Percentiles rank a stretch among this genome's conserved stretches.
These are phyloP conservation scores for Aporrectodea caliginosa DNA, from an alignment of 1,140 invertebrate species.

Conservation along the genomic window DNA sequence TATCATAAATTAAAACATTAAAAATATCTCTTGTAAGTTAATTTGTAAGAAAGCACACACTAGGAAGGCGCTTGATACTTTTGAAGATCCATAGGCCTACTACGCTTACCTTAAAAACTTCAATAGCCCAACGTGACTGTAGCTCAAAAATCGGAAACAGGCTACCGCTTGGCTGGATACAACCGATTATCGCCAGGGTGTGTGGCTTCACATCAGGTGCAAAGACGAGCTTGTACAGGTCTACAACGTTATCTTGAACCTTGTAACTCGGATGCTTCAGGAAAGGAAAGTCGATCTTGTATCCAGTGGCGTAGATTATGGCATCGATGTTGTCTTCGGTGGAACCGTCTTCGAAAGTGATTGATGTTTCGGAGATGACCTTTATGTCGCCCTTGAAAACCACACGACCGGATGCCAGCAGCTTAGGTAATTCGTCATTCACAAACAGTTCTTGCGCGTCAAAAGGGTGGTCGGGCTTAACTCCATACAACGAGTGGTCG, in stretches of 20 bases:
- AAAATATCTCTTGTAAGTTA: too few species aligned
- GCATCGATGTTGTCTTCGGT: neutral
- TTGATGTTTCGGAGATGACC: too few species aligned
- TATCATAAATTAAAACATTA: too few species aligned
- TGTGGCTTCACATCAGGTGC: neutral
- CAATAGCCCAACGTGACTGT: neutral
- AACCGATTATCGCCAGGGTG: neutral
- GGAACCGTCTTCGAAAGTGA: neutral
- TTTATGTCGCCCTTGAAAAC: too few species aligned
- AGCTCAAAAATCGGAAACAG: neutral
- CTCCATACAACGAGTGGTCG: neutral
- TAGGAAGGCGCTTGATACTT: too few species aligned
- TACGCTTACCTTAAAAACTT: neutral
- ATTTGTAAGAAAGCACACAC: too few species aligned
- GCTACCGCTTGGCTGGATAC: neutral
- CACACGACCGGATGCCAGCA: neutral
- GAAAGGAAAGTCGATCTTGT: neutral
- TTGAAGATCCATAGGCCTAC: too few species aligned
- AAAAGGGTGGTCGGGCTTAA: neutral
- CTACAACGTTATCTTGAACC: neutral
- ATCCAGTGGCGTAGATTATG: neutral
- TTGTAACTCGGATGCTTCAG: neutral
- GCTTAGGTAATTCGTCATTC: neutral
- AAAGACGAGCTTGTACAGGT: neutral
- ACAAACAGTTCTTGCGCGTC: neutral